Evolutionary conservation across 2,888 invertebrate species (phyloP).

Genomic region (Gymnocheta viridis): DNA sequence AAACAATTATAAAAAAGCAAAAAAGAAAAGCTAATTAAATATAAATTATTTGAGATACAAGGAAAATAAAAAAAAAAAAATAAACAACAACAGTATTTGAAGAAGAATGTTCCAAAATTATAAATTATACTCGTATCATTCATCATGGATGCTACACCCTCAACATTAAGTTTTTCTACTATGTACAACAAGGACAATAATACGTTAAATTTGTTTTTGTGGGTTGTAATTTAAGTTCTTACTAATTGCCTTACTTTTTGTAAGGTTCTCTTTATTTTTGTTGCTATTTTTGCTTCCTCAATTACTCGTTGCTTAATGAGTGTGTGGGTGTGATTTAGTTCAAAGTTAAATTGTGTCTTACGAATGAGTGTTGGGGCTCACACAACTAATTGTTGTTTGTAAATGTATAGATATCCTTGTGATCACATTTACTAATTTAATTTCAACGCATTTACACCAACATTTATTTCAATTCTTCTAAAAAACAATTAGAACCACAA

Average conservation of each 20-base stretch:
- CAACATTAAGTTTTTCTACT: slow-evolving; percentile 35
- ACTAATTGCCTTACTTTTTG: slow-evolving; percentile 64
- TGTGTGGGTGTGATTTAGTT: background rate
- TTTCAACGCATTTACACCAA: slow-evolving; percentile 80
- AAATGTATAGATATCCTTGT: slow-evolving; percentile 2
- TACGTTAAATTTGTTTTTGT: slow-evolving; percentile 20
- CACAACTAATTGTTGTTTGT: background rate
- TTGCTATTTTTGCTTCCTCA: slow-evolving; percentile 56
- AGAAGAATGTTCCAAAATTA: slow-evolving; percentile 27
- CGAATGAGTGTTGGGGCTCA: background rate
- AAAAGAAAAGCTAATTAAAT: slow-evolving; percentile 48
- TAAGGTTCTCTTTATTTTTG: slow-evolving; percentile 75
- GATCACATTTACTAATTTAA: slow-evolving; percentile 71
- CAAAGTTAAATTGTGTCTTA: background rate
- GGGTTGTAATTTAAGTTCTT: slow-evolving; percentile 52
- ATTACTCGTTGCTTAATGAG: background rate
- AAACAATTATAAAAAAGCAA: background rate
- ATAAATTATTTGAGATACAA: slow-evolving; percentile 50
- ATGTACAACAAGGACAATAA: background rate
- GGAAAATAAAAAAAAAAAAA: background rate
- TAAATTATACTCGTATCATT: slow-evolving; percentile 52
- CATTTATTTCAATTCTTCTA: no score
- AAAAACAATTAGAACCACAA: no score
- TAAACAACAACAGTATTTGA: background rate
- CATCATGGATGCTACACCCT: slow-evolving; percentile 51